Conservation (phyloP, 30 jellyfish, hydroid and myxozoan genomes). For the Hydra vulgaris region DNA sequence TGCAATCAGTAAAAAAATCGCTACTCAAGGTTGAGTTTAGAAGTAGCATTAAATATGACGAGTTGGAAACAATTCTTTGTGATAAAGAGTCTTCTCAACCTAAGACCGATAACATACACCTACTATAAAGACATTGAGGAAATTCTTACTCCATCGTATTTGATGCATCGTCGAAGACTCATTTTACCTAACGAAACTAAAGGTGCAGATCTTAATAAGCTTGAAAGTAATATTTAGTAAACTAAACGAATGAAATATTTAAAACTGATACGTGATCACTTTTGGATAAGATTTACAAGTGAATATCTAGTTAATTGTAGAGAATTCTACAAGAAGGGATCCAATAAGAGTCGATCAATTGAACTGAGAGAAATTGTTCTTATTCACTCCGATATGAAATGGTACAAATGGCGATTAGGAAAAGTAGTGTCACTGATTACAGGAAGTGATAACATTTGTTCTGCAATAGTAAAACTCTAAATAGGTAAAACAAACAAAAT, state of each 20-base stretch:
- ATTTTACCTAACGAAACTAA: neutral
- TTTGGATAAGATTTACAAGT: neutral
- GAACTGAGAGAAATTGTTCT: neutral
- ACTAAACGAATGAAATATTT: neutral
- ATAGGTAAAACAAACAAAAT: neutral
- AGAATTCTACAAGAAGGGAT: neutral
- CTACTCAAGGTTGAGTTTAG: neutral
- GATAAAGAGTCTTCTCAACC: no score
- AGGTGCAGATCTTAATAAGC: neutral
- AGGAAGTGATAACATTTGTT: neutral
- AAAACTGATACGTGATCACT: neutral
- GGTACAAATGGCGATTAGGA: neutral
- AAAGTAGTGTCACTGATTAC: neutral
- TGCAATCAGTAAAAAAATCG: neutral
- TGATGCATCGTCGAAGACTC: neutral
- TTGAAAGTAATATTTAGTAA: neutral
- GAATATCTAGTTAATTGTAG: neutral
- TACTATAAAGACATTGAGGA: neutral
- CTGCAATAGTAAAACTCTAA: neutral
- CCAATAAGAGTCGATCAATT: neutral
- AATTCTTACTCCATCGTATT: neutral
- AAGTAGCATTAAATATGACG: no score
- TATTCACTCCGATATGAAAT: neutral
- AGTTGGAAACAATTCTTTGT: no score
- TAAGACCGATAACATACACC: neutral